Evolutionary conservation across 2,797 vertebrate genomes (phyloP).

Genomic region (Hipposideros larvatus): DNA sequence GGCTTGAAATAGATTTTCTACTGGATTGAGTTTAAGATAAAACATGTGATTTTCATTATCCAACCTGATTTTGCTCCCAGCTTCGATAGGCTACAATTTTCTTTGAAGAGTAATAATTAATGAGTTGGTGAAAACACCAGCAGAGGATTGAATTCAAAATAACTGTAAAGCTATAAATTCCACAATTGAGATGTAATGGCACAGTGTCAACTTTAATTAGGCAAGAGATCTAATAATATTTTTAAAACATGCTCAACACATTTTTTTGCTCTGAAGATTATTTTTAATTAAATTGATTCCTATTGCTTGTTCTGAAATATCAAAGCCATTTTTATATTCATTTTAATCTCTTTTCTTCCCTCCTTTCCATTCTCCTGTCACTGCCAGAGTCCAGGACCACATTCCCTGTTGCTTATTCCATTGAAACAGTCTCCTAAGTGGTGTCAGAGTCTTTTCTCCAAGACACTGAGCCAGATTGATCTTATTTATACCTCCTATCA

Average conservation of each 20-base stretch:
- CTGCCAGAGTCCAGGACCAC: background rate
- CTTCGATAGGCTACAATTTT: background rate
- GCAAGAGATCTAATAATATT: conserved; percentile 16
- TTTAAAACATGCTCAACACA: background rate
- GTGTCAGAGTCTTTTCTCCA: background rate
- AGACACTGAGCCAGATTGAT: background rate
- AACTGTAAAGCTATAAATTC: background rate
- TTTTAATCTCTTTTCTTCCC: background rate
- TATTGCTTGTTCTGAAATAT: background rate
- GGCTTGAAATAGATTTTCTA: background rate
- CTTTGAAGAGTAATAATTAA: conserved; percentile 34
- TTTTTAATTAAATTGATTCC: background rate
- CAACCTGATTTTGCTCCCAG: background rate
- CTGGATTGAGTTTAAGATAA: background rate
- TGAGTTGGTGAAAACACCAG: conserved; percentile 11
- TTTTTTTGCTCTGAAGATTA: background rate
- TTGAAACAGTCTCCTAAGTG: background rate
- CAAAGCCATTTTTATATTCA: background rate
- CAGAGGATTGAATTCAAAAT: background rate
- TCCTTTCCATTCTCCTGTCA: background rate
- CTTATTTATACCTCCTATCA: background rate
- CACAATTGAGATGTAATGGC: background rate
- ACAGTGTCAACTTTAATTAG: background rate
- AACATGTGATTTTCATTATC: background rate
- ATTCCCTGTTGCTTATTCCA: background rate